Percentiles rank a stretch among this genome's conserved stretches.
Conservation (phyloP, 2,797 vertebrate species). For the Oryzias sinensis region DNA sequence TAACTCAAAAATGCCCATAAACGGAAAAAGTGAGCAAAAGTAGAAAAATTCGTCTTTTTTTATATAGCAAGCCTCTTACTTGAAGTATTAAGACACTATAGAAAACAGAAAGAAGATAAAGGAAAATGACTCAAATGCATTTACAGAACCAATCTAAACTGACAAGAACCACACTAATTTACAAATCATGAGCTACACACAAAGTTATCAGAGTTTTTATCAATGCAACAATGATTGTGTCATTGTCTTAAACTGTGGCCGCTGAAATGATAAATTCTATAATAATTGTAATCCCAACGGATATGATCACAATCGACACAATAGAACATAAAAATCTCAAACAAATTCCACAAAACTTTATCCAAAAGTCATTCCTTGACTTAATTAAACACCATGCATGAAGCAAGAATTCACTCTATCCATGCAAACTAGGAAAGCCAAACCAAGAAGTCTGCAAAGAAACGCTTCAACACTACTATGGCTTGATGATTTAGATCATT, state of each 20-base stretch:
- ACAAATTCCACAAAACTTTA: constrained; percentile 3
- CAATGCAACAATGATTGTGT: constrained; percentile 1
- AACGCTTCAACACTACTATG: constrained; percentile 11
- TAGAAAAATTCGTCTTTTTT: no score
- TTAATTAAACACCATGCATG: constrained; percentile 27
- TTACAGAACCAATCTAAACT: constrained; percentile 1
- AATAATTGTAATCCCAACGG: no score
- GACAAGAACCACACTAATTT: constrained; percentile 2
- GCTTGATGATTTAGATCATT: constrained; percentile 23
- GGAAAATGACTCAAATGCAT: constrained; percentile 6
- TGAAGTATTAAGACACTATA: constrained; percentile 19
- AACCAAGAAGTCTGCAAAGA: constrained; percentile 37
- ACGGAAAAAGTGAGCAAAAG: no score
- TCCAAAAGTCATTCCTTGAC: not conserved
- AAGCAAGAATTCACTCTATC: constrained; percentile 18
- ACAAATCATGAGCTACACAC: not conserved
- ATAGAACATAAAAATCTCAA: constrained; percentile 3
- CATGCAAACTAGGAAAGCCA: constrained; percentile 56
- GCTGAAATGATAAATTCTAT: not conserved
- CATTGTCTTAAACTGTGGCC: constrained; percentile 6
- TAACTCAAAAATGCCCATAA: no score
- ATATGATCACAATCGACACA: not conserved
- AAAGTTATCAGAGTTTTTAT: not conserved
- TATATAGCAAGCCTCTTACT: no score
- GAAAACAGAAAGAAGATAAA: constrained; percentile 44